Conservation (phyloP, 1,140 invertebrate species). For the Diorhabda carinulata region DNA sequence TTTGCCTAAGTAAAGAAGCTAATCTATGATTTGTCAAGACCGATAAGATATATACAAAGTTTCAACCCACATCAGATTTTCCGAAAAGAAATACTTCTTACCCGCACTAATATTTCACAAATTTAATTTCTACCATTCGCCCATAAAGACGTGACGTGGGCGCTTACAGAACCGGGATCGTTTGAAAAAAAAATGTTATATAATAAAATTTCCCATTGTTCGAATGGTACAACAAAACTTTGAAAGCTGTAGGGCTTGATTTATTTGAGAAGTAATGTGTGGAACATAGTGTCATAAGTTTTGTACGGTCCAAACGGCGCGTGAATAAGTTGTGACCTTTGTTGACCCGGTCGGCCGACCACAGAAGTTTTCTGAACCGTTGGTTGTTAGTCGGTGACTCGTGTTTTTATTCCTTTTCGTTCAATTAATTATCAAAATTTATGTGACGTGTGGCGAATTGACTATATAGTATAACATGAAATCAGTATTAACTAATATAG, state of each 20-base stretch:
- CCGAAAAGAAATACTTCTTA: background rate
- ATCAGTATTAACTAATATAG: no score
- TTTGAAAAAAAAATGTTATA: slow-evolving; percentile 12
- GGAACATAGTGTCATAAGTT: slow-evolving; percentile 22
- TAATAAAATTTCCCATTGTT: slow-evolving; percentile 15
- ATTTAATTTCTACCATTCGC: slow-evolving; percentile 9
- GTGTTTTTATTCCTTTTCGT: background rate
- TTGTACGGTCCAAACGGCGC: slow-evolving; percentile 16
- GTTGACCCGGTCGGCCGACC: slow-evolving; percentile 13
- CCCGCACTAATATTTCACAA: slow-evolving; percentile 10
- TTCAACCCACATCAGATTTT: background rate
- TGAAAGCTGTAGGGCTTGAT: slow-evolving; percentile 17
- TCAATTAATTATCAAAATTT: no score
- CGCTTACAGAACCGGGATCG: slow-evolving; percentile 1
- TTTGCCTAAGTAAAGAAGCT: no score
- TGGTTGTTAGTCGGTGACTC: slow-evolving; percentile 6
- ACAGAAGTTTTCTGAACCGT: slow-evolving; percentile 12
- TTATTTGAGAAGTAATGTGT: slow-evolving; percentile 20
- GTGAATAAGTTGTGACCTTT: slow-evolving; percentile 15
- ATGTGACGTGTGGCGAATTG: no score
- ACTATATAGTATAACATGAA: no score
- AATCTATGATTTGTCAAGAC: no score
- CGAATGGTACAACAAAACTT: slow-evolving; percentile 12
- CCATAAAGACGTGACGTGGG: background rate
- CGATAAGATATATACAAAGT: no score